A percentile compares a stretch with the other conserved stretches of the same genome.
phyloP scores from a whole-genome alignment of 2,888 invertebrate species.

The Pantelozetes paolii region DNA sequence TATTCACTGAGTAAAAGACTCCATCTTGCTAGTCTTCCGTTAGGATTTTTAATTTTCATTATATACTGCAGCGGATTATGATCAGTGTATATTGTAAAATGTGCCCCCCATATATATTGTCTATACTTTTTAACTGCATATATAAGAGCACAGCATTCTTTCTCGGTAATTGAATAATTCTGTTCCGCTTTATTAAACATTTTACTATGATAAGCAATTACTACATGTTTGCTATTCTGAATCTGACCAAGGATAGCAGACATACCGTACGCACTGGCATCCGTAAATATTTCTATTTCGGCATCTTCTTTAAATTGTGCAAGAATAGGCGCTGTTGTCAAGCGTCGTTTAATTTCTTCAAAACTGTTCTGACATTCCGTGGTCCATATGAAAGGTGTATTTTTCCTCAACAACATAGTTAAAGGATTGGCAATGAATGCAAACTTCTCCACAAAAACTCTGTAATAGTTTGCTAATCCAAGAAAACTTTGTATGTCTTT shows the following conservation, averaged over 20 bases:
- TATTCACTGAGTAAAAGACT: conserved; percentile 52
- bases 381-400: conserved; percentile 37
- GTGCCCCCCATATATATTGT: conserved; percentile 52
- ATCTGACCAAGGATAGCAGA: background rate
- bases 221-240: background rate
- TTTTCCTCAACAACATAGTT: conserved; percentile 4
- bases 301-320: conserved; percentile 47
- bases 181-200: conserved; percentile 49
- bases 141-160: conserved; percentile 52
- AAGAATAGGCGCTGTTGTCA: conserved; percentile 45
- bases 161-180: conserved; percentile 53
- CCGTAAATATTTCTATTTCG: conserved; percentile 47
- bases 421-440: conserved; percentile 2
- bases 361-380: background rate
- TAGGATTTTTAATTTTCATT: conserved; percentile 52
- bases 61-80: conserved; percentile 56
- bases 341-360: conserved; percentile 26
- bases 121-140: conserved; percentile 53
- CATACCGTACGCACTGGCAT: conserved; percentile 47
- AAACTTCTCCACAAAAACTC: background rate
- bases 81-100: conserved; percentile 53
- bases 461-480: conserved; percentile 6
- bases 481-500: conserved; percentile 17
- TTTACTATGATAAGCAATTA: background rate
- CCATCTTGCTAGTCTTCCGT: conserved; percentile 55